Percentiles rank a stretch among this genome's conserved stretches.
Evolutionary conservation across 2,113 vertebrate genomes (phyloP).

Genomic region (Pseudonaja textilis): DNA sequence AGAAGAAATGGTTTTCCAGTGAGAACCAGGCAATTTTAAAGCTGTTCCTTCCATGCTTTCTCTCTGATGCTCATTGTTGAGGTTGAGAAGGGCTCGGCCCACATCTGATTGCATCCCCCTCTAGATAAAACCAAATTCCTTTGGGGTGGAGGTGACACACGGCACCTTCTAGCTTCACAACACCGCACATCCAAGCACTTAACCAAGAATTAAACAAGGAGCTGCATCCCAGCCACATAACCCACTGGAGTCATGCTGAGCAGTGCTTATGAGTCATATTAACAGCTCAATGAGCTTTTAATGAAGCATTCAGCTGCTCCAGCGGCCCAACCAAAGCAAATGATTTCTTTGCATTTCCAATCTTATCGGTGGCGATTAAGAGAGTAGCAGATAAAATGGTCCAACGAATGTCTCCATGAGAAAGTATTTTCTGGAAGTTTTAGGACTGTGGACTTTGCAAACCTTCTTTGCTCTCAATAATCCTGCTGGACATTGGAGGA

Average conservation of each 20-base stretch:
- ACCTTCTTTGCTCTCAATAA: background rate
- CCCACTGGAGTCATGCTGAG: slow-evolving; percentile 49
- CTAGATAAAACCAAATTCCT: background rate
- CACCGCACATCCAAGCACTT: slow-evolving; percentile 53
- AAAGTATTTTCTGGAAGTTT: slow-evolving; percentile 45
- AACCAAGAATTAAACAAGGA: slow-evolving; percentile 49
- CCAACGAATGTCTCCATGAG: slow-evolving; percentile 54
- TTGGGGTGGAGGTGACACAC: background rate
- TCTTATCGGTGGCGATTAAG: slow-evolving; percentile 50
- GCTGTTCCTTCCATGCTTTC: background rate
- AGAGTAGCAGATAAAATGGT: slow-evolving; percentile 56
- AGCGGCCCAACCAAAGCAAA: slow-evolving; percentile 63
- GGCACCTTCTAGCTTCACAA: slow-evolving; percentile 15
- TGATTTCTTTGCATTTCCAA: slow-evolving; percentile 61
- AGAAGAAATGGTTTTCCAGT: background rate
- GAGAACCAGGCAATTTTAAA: background rate
- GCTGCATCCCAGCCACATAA: slow-evolving; percentile 31
- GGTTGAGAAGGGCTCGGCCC: background rate
- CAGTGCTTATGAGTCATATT: slow-evolving; percentile 68
- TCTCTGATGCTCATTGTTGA: background rate
- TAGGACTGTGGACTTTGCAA: slow-evolving; percentile 33
- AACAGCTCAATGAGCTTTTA: slow-evolving; percentile 70
- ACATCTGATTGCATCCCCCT: background rate
- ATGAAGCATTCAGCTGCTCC: slow-evolving; percentile 60
- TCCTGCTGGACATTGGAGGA: background rate